These are phyloP conservation scores for Campoplex capitator DNA, from an alignment of 2,888 invertebrate genomes.

Conservation along the genomic window DNA sequence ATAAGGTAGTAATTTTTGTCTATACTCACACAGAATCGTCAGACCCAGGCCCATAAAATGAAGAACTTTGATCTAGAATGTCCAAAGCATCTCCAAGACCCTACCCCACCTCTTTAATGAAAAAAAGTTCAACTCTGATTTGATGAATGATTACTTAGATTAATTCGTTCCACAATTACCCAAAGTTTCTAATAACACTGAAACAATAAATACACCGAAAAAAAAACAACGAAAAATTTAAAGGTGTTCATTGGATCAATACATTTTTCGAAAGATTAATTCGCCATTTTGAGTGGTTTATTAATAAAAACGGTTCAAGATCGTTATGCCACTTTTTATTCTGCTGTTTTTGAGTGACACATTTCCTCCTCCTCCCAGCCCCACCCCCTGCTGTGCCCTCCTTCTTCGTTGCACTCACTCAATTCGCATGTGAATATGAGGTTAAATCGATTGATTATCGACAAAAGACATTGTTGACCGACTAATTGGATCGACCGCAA, in stretches of 20 bases:
- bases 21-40: too few relatives aligned
- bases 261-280: not conserved
- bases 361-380: not conserved
- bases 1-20: too few relatives aligned
- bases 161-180: not conserved
- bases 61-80: too few relatives aligned
- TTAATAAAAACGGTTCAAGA: not conserved
- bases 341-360: not conserved
- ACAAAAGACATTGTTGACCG: slow-evolving; percentile 67
- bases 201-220: not conserved
- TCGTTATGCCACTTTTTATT: not conserved
- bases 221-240: too few relatives aligned
- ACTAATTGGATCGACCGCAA: slow-evolving; percentile 67
- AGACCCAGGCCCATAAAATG: too few relatives aligned
- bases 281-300: not conserved
- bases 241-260: not conserved
- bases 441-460: slow-evolving; percentile 67
- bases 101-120: not conserved
- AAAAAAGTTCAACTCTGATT: not conserved
- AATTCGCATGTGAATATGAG: slow-evolving; percentile 21
- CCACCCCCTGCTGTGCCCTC: not conserved
- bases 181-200: not conserved
- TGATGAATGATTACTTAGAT: too few relatives aligned
- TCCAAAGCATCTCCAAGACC: too few relatives aligned
- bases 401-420: slow-evolving; percentile 3